These are phyloP conservation scores for Gallinago paraguaiae DNA, from an alignment of 2,113 vertebrate genomes.

Conservation along the genomic window DNA sequence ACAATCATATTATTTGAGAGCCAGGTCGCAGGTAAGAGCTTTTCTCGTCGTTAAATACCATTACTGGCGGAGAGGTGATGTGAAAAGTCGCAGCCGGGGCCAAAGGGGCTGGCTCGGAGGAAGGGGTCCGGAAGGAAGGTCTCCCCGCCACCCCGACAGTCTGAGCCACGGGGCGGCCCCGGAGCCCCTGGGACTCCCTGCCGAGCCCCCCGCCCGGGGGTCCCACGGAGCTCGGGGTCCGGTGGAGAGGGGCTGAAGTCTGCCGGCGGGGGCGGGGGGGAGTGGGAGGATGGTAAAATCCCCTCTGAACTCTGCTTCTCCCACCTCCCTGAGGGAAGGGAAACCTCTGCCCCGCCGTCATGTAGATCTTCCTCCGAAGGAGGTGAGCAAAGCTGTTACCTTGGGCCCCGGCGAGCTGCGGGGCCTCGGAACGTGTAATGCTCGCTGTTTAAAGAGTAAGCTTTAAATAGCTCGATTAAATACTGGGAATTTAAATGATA, in stretches of 20 bases:
- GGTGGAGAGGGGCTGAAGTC: not conserved
- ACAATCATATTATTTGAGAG: conserved; percentile 57
- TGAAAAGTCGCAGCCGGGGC: not conserved
- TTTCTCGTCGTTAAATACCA: conserved; percentile 41
- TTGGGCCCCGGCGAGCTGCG: not conserved
- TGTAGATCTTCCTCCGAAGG: not conserved
- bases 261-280: not conserved
- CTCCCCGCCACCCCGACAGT: not conserved
- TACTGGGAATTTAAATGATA: conserved; percentile 18
- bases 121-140: not conserved
- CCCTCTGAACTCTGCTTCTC: not conserved
- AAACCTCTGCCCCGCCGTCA: not conserved
- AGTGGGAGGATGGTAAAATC: not conserved
- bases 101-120: not conserved
- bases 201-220: fast-evolving
- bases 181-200: not conserved
- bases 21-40: conserved; percentile 70
- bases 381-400: not conserved
- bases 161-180: not conserved
- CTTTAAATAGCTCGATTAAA: conserved; percentile 1
- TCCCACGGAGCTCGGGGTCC: not conserved
- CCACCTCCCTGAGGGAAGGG: not conserved
- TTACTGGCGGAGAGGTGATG: not conserved
- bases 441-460: not conserved
- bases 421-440: not conserved